Percentiles rank a stretch among this genome's conserved stretches.
phyloP scores from a whole-genome alignment of 2,113 vertebrate genomes.

The Empidonax traillii region DNA sequence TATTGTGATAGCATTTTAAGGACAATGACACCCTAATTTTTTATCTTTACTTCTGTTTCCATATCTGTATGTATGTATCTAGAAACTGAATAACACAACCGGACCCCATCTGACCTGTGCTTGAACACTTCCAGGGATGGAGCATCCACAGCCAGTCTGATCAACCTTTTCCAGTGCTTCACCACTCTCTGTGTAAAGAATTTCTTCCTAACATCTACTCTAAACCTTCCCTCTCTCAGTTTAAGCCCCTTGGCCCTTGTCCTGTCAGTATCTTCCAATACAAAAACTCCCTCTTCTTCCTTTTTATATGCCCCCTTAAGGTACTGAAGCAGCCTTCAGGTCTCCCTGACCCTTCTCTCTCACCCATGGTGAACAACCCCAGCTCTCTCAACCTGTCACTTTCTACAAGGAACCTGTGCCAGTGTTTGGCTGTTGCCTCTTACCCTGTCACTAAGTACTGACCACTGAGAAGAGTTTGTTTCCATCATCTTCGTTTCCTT shows the following conservation, averaged over 20 bases:
- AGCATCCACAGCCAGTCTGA: neutral
- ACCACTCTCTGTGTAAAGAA: neutral
- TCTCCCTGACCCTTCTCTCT: neutral
- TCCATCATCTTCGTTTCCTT: neutral
- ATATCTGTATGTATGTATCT: neutral
- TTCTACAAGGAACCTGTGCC: neutral
- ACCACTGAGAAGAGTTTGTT: neutral
- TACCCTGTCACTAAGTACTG: neutral
- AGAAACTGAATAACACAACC: neutral
- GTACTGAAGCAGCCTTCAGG: neutral
- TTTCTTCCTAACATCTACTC: neutral
- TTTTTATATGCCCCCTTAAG: too few species aligned
- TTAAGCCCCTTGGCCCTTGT: neutral
- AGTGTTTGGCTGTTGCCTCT: neutral
- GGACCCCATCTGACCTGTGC: neutral
- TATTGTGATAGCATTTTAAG: neutral
- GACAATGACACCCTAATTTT: neutral
- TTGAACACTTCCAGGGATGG: neutral
- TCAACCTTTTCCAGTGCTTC: neutral
- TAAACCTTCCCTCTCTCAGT: neutral
- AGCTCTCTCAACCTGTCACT: neutral
- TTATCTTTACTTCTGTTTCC: neutral
- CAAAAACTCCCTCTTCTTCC: accelerated
- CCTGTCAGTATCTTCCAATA: too few species aligned
- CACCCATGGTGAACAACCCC: neutral